Evolutionary conservation across 2,888 invertebrate genomes (phyloP).

Genomic region (Meiosimyza decipiens): DNA sequence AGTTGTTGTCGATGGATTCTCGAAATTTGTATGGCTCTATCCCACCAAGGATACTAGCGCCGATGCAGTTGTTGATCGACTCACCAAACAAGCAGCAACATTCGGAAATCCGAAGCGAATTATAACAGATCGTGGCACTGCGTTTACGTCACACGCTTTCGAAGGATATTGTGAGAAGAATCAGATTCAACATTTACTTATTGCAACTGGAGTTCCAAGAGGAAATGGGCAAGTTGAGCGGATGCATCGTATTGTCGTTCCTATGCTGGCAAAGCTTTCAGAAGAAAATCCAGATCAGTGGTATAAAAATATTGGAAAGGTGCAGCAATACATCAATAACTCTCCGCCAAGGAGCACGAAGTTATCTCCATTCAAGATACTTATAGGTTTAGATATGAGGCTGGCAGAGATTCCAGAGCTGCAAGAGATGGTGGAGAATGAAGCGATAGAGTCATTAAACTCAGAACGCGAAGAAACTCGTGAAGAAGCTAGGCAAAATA

Average conservation of each 20-base stretch:
- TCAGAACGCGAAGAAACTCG: constrained; percentile 10
- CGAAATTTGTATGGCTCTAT: no score
- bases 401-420: background rate
- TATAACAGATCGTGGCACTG: no score
- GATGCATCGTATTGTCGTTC: no score
- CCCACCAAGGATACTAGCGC: no score
- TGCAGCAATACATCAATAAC: constrained; percentile 6
- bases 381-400: constrained; percentile 9
- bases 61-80: no score
- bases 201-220: constrained; percentile 37
- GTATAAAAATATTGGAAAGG: background rate
- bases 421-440: background rate
- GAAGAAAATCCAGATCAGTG: background rate
- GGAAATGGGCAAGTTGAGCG: no score
- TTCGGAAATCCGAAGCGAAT: no score
- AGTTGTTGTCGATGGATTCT: no score
- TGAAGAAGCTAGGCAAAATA: constrained; percentile 20
- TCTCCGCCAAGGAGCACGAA: constrained; percentile 19
- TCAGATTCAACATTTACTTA: constrained; percentile 25
- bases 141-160: no score
- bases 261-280: background rate
- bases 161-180: constrained; percentile 45
- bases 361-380: constrained; percentile 11
- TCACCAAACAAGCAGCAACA: no score
- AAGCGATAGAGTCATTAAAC: constrained; percentile 9